phyloP scores from a whole-genome alignment of 2,888 invertebrate species.

The Patella caerulea region DNA sequence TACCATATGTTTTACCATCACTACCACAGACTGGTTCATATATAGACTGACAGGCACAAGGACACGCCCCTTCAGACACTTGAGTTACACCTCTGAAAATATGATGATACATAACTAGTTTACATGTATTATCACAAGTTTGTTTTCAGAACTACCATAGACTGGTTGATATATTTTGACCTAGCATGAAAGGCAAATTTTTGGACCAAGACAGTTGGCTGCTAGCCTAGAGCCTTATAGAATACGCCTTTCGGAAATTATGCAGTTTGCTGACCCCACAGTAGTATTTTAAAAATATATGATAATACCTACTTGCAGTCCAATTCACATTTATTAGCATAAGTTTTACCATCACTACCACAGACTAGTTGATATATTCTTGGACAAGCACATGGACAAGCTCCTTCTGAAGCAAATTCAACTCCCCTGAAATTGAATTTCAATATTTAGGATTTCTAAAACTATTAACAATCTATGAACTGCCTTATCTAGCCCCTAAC shows the following conservation, averaged over 20 bases:
- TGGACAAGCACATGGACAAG: slow-evolving; percentile 4
- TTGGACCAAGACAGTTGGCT: too few species aligned
- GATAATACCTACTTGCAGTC: not conserved
- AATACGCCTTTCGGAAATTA: too few species aligned
- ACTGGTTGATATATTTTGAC: slow-evolving; percentile 17
- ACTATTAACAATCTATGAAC: too few species aligned
- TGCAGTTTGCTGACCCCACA: too few species aligned
- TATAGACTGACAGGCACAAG: slow-evolving; percentile 2
- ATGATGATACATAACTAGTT: slow-evolving; percentile 3
- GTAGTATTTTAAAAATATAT: too few species aligned
- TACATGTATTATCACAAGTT: slow-evolving; percentile 19
- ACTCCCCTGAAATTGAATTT: slow-evolving; percentile 10
- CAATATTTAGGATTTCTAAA: too few species aligned
- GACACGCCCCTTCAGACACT: slow-evolving; percentile 11
- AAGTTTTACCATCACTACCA: slow-evolving; percentile 14
- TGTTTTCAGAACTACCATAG: slow-evolving; percentile 18
- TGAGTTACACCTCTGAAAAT: slow-evolving; percentile 16
- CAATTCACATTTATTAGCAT: slow-evolving; percentile 24
- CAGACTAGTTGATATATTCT: slow-evolving; percentile 23
- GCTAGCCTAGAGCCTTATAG: too few species aligned
- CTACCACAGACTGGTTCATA: slow-evolving; percentile 24
- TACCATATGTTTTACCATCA: slow-evolving; percentile 22
- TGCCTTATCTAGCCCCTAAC: too few species aligned
- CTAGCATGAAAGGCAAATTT: too few species aligned
- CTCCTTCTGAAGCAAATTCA: slow-evolving; percentile 14